phyloP scores from a whole-genome alignment of 2,888 invertebrate species.

The Pogonocherus hispidulus region DNA sequence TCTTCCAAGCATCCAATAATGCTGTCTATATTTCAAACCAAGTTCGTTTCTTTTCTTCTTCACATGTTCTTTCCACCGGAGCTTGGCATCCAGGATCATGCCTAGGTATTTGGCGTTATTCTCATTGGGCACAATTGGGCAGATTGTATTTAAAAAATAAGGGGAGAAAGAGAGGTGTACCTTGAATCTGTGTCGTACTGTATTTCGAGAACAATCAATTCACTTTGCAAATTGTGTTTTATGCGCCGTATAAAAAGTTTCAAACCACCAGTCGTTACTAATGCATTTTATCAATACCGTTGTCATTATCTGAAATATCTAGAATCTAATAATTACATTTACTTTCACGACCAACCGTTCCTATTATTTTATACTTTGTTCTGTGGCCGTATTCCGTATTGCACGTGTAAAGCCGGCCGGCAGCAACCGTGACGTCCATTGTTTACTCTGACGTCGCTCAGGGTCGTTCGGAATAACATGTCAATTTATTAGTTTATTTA shows the following conservation, averaged over 20 bases:
- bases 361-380: constrained; percentile 4
- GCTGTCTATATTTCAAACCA: too few species aligned
- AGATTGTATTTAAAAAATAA: too few species aligned
- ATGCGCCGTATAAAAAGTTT: not conserved
- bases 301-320: not conserved
- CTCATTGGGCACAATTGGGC: too few species aligned
- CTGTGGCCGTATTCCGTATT: not conserved
- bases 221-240: too few species aligned
- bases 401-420: constrained; percentile 33
- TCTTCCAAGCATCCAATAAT: too few species aligned
- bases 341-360: constrained; percentile 9
- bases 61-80: too few species aligned
- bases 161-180: too few species aligned
- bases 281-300: not conserved
- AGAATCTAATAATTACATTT: not conserved
- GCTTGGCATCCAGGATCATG: too few species aligned
- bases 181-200: too few species aligned
- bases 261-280: not conserved
- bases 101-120: too few species aligned
- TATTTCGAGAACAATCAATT: too few species aligned
- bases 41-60: too few species aligned
- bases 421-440: constrained; percentile 42
- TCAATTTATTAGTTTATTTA: constrained; percentile 26
- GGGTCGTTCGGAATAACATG: constrained; percentile 31
- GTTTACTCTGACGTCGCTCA: constrained; percentile 42